These are phyloP conservation scores for Portunus trituberculatus DNA, from an alignment of 1,140 invertebrate species.

Conservation along the genomic window DNA sequence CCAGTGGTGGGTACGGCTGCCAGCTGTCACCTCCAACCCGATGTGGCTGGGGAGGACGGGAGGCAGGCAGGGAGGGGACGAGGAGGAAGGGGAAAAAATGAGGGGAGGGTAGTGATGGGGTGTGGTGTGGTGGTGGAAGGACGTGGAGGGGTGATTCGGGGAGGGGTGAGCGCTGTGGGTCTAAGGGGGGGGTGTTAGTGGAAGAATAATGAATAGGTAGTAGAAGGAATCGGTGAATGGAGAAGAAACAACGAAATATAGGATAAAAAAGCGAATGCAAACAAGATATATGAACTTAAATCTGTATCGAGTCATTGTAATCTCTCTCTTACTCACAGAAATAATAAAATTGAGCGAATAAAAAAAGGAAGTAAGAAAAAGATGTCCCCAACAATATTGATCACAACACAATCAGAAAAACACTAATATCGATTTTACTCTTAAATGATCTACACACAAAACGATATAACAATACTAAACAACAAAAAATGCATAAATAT, in stretches of 20 bases:
- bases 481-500: too few relatives aligned
- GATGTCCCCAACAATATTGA: too few relatives aligned
- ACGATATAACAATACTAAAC: not conserved
- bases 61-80: not conserved
- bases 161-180: not conserved
- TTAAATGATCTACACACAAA: not conserved
- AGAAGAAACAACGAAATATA: not conserved
- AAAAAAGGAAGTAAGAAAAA: too few relatives aligned
- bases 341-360: not conserved
- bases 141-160: not conserved
- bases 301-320: not conserved
- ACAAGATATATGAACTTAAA: not conserved
- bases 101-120: not conserved
- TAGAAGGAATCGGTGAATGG: not conserved
- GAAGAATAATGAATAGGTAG: not conserved
- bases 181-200: not conserved
- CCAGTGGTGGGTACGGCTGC: not conserved
- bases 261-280: too few relatives aligned
- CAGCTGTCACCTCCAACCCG: slow-evolving; percentile 8
- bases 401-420: not conserved
- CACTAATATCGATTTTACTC: slow-evolving; percentile 3
- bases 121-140: not conserved
- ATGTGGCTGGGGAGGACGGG: not conserved
- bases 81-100: slow-evolving; percentile 35
- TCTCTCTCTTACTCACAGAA: not conserved